Base-by-base conservation (phyloP, 1,140 invertebrate species). In the Xylocopa sonorina region DNA sequence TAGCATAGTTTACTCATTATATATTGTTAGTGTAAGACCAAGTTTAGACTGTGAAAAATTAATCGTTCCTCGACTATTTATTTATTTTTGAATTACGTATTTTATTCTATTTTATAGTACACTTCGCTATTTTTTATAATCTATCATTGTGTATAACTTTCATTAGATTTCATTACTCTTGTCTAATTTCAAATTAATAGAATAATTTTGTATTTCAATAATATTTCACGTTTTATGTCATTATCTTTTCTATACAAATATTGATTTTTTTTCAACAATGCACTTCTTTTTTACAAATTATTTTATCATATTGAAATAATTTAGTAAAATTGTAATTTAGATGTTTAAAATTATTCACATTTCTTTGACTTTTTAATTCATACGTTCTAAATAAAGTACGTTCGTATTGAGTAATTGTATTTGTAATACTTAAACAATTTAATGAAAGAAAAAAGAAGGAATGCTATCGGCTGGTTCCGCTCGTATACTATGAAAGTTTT, bases 1-100 rank as follows among this genome's bases (percentile, higher is more conserved):
- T 67, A 76, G 73, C 63, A 76, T 76, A 76, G 73, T 55, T 67
- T 76, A 76, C 38, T 46, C 51, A 67, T 75, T 75, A 75, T 67
- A 67, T 41, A 76, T 66, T 75, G 38, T 76, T 76, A 76, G 63
- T 24, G 16, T 76, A 76, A 43, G 73, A 43, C 67, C 50, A 67
- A 76, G 41, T 67, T 67, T 76, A 67, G 50, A 43, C 73, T 67
- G 73, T 24, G 51, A 57, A 51, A 51, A 57, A 76, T 55, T 41
- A 67, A 76, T 55, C 62, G 73, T 76, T 76, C 73, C 63, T 76
- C 62, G 50, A 57, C 9, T 57, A 46, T 46, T 67, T 76, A 64
- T 76, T 55, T 76, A 43, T 67, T 67, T 57, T 66, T 67, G n/a
- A 51, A 29, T 57, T 75, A 67, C 50, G 50, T 67, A 32, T 16